Conservation (phyloP, 2,888 invertebrate genomes). For the Bugulina stolonifera region DNA sequence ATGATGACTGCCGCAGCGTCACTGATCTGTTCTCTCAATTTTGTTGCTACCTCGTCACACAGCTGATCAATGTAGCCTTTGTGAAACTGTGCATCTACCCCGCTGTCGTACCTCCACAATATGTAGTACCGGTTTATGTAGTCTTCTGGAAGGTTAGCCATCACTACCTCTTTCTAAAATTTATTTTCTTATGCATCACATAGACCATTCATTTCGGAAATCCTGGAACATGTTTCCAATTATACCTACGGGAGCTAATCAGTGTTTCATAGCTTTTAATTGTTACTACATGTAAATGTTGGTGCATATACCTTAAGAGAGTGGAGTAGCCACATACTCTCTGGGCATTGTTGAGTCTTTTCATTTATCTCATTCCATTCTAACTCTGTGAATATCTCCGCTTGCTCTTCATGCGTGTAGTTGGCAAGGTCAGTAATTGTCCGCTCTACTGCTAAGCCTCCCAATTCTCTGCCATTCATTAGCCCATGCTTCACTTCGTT, state of each 20-base stretch:
- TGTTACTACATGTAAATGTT: too few relatives aligned
- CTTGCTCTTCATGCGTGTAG: constrained; percentile 36
- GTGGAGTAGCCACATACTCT: constrained; percentile 33
- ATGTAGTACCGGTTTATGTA: constrained; percentile 39
- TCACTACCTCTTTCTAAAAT: too few relatives aligned
- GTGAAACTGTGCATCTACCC: constrained; percentile 43
- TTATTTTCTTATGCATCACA: too few relatives aligned
- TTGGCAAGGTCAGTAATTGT: constrained; percentile 49
- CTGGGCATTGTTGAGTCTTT: constrained; percentile 34
- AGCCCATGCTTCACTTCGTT: constrained; percentile 25
- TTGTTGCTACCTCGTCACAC: constrained; percentile 34
- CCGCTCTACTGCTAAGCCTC: constrained; percentile 39
- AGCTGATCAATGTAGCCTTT: constrained; percentile 41
- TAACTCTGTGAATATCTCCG: constrained; percentile 39
- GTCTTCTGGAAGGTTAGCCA: constrained; percentile 33
- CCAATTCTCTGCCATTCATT: constrained; percentile 27
- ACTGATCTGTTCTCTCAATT: constrained; percentile 29
- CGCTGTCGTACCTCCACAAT: constrained; percentile 48
- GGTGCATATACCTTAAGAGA: constrained; percentile 31
- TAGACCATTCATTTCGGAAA: too few relatives aligned
- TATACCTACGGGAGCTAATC: too few relatives aligned
- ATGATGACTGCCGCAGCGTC: neutral
- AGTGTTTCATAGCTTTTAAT: too few relatives aligned
- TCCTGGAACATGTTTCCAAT: too few relatives aligned
- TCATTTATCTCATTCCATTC: constrained; percentile 36